These are phyloP conservation scores for Andrena marginata DNA, from an alignment of 2,888 invertebrate species.

Conservation along the genomic window DNA sequence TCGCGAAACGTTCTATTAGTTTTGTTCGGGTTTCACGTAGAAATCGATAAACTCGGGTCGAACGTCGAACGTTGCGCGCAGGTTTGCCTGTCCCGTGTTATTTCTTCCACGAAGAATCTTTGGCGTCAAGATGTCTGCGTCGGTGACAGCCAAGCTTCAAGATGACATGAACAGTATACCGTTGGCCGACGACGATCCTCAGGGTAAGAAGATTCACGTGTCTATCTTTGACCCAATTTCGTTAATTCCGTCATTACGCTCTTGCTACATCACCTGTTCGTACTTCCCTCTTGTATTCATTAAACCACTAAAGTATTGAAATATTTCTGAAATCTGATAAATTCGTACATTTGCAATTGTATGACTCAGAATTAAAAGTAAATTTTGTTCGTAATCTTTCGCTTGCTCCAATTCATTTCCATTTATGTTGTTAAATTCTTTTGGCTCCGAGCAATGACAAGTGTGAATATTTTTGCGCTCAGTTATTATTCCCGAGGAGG, in stretches of 20 bases:
- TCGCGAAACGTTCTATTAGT: background rate
- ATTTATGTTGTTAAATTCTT: background rate
- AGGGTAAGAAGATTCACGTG: slow-evolving; percentile 86
- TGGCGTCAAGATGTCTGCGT: slow-evolving; percentile 65
- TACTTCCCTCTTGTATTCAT: background rate
- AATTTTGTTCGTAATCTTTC: background rate
- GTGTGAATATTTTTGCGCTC: slow-evolving; percentile 24
- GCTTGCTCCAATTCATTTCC: background rate
- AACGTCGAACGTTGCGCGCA: slow-evolving; percentile 55
- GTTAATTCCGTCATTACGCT: slow-evolving; percentile 1
- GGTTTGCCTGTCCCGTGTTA: slow-evolving; percentile 52
- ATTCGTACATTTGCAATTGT: background rate
- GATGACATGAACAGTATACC: slow-evolving; percentile 94
- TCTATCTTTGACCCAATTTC: slow-evolving; percentile 22
- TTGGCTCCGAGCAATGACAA: background rate
- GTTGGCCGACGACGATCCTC: slow-evolving; percentile 96
- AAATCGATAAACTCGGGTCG: slow-evolving; percentile 62
- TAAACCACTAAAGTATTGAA: slow-evolving; percentile 22
- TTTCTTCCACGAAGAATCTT: slow-evolving; percentile 43
- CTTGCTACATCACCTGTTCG: slow-evolving; percentile 20
- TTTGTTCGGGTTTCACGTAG: slow-evolving; percentile 12
- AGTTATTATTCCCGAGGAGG: slow-evolving; percentile 94
- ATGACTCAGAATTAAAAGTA: no score
- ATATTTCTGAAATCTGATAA: background rate
- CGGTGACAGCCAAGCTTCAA: slow-evolving; percentile 87